Evolutionary conservation across 2,888 invertebrate species (phyloP).

Genomic region (Agrenia bidenticulata): DNA sequence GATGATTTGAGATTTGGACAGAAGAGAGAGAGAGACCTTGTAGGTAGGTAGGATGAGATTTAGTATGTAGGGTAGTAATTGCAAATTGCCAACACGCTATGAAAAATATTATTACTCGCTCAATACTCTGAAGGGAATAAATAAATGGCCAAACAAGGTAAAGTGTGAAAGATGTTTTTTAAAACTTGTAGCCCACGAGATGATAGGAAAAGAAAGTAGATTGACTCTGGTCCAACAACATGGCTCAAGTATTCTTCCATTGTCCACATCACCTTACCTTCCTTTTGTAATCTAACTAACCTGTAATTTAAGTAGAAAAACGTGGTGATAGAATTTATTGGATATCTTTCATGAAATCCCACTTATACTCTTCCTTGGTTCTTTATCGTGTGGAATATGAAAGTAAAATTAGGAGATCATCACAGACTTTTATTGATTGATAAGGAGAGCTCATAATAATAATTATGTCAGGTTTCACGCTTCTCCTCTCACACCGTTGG

Average conservation of each 20-base stretch:
- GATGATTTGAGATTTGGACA: no score
- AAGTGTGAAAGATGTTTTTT: slow-evolving; percentile 5
- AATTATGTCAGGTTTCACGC: neutral
- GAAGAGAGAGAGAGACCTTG: no score
- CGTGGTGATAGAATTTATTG: slow-evolving; percentile 36
- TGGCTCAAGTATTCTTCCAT: neutral
- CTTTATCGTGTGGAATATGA: neutral
- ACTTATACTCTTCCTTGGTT: neutral
- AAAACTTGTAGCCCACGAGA: neutral
- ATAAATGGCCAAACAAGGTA: slow-evolving; percentile 14
- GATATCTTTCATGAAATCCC: neutral
- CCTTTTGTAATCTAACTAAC: slow-evolving; percentile 6
- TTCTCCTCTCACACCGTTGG: neutral
- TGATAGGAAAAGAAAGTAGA: slow-evolving; percentile 6
- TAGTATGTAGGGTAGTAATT: neutral
- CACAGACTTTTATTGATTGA: neutral
- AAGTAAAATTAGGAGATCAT: slow-evolving; percentile 2
- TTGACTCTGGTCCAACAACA: no score
- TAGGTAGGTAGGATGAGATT: neutral
- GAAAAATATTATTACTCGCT: slow-evolving; percentile 1
- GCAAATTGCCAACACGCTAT: neutral
- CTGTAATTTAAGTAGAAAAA: slow-evolving; percentile 33
- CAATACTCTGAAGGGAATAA: slow-evolving; percentile 1
- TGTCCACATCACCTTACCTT: neutral
- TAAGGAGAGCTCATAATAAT: neutral